Conservation (phyloP, 2,113 vertebrate species). For the Mellivora capensis region DNA sequence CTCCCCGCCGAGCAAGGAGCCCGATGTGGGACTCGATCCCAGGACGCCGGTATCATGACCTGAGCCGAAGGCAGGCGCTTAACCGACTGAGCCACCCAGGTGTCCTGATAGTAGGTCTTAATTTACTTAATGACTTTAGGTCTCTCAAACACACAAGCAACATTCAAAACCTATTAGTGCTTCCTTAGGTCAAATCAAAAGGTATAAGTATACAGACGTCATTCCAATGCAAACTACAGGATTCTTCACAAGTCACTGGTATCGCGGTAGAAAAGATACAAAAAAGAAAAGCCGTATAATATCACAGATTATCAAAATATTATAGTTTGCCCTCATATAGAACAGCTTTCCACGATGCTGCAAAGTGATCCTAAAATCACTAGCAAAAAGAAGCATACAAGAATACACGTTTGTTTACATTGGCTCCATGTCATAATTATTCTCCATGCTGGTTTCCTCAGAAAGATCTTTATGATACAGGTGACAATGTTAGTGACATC, state of each 20-base stretch:
- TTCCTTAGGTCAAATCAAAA: neutral
- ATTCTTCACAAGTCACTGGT: neutral
- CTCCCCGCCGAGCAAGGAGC: no score
- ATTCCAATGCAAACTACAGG: neutral
- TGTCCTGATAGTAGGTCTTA: neutral
- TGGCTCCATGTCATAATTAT: accelerated
- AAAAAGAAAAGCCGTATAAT: neutral
- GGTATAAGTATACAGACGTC: neutral
- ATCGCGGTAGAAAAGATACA: neutral
- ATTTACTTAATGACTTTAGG: neutral
- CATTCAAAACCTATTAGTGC: neutral
- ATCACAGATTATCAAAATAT: neutral
- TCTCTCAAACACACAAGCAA: neutral
- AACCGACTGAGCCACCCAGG: no score
- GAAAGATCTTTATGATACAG: neutral
- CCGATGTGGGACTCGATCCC: no score
- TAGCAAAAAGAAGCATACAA: neutral
- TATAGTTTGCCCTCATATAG: neutral
- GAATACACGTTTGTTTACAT: neutral
- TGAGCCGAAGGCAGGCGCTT: no score
- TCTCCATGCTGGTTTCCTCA: neutral
- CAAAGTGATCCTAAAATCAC: neutral
- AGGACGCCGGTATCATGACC: no score
- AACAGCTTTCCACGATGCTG: neutral
- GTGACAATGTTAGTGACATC: conserved; percentile 5